Conservation (phyloP, 2,797 vertebrate genomes). For the Hylomyscus alleni region DNA sequence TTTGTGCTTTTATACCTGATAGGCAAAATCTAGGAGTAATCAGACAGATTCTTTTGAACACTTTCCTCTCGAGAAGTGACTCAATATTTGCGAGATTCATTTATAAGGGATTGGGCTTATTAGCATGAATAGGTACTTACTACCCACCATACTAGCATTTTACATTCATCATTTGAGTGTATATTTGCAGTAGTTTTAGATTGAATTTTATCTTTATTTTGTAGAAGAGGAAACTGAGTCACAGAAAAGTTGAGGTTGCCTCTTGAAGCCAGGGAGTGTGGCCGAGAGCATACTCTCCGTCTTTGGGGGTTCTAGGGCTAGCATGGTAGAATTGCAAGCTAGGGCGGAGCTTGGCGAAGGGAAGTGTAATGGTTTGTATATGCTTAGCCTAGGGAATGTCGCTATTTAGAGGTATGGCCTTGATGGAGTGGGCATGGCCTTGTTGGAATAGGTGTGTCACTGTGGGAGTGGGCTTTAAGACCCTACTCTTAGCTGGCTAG, state of each 20-base stretch:
- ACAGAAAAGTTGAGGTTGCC: background rate
- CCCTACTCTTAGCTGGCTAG: no score
- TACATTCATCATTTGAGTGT: background rate
- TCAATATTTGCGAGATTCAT: conserved; percentile 29
- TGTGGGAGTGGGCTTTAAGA: no score
- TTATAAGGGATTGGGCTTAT: conserved; percentile 32
- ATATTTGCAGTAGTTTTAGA: background rate
- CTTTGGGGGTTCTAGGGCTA: background rate
- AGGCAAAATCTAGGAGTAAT: conserved; percentile 35
- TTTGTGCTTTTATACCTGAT: conserved; percentile 33
- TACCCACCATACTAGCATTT: background rate
- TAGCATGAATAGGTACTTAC: conserved; percentile 28
- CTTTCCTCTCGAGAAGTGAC: background rate
- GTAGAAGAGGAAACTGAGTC: conserved; percentile 46
- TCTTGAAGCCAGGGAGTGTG: background rate
- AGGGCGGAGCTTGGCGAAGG: background rate
- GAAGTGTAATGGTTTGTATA: background rate
- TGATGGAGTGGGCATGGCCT: background rate
- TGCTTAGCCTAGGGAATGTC: background rate
- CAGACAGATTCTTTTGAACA: background rate
- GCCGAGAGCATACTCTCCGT: background rate
- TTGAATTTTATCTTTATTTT: conserved; percentile 17
- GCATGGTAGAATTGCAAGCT: background rate
- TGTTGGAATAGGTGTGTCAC: background rate
- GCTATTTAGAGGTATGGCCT: background rate